These are phyloP conservation scores for Bradypodion pumilum DNA, from an alignment of 2,797 vertebrate species.

Conservation along the genomic window DNA sequence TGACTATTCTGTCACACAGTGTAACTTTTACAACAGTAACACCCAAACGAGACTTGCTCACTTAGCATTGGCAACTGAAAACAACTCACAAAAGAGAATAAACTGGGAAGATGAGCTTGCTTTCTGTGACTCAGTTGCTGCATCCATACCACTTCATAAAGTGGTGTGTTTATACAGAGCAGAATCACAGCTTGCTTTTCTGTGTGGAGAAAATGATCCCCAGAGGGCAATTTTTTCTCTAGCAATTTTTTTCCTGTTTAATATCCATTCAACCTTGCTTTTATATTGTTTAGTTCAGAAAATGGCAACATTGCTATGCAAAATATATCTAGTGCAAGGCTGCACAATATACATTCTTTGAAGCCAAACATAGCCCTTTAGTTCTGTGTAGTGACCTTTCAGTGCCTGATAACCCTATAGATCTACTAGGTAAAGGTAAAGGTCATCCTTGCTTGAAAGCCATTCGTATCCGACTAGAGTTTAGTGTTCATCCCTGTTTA, in stretches of 20 bases:
- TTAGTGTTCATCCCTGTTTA: too few relatives aligned
- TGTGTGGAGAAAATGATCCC: too few relatives aligned
- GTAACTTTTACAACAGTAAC: background rate
- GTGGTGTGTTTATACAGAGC: background rate
- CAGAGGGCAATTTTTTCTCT: background rate
- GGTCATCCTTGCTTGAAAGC: too few relatives aligned
- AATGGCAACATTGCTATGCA: background rate
- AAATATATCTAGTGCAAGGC: too few relatives aligned
- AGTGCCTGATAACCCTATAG: background rate
- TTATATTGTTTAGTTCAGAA: background rate
- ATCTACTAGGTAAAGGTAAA: background rate
- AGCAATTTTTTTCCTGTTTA: background rate
- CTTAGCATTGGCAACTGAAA: background rate
- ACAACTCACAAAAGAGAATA: background rate
- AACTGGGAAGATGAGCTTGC: background rate
- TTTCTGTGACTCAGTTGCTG: background rate
- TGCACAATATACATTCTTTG: too few relatives aligned
- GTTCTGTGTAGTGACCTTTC: background rate
- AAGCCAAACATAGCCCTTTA: background rate
- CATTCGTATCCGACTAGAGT: too few relatives aligned
- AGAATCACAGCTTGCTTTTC: too few relatives aligned
- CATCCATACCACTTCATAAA: background rate
- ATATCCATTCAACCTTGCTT: background rate
- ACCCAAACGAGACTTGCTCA: background rate
- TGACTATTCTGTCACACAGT: background rate